Evolutionary conservation across 2,113 vertebrate genomes (phyloP).

Genomic region (Mirounga angustirostris): DNA sequence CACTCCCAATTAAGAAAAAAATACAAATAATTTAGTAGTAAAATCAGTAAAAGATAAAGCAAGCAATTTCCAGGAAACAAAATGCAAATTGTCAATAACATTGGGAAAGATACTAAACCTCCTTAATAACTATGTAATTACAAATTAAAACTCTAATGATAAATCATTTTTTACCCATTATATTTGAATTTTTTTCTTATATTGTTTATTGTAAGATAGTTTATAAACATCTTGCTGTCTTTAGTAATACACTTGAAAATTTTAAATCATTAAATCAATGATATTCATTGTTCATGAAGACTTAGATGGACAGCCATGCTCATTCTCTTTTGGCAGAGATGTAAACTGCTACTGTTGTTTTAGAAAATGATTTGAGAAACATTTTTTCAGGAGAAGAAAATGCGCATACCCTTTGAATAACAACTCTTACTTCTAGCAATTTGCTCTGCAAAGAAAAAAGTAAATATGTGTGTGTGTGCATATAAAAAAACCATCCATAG

Average conservation of each 20-base stretch:
- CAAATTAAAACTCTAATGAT: neutral
- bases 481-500: neutral
- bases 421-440: neutral
- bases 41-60: neutral
- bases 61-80: neutral
- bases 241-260: neutral
- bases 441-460: neutral
- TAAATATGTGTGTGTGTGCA: neutral
- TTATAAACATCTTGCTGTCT: neutral
- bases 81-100: neutral
- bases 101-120: neutral
- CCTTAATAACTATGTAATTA: neutral
- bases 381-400: neutral
- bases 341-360: neutral
- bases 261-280: neutral
- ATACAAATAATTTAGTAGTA: neutral
- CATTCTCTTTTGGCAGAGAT: neutral
- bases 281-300: neutral
- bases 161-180: neutral
- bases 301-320: neutral
- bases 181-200: neutral
- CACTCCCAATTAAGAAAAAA: neutral
- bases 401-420: neutral
- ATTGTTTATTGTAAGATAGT: neutral
- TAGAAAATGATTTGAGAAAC: neutral